phyloP scores from a whole-genome alignment of 2,797 vertebrate genomes.

The Momotus momota region DNA sequence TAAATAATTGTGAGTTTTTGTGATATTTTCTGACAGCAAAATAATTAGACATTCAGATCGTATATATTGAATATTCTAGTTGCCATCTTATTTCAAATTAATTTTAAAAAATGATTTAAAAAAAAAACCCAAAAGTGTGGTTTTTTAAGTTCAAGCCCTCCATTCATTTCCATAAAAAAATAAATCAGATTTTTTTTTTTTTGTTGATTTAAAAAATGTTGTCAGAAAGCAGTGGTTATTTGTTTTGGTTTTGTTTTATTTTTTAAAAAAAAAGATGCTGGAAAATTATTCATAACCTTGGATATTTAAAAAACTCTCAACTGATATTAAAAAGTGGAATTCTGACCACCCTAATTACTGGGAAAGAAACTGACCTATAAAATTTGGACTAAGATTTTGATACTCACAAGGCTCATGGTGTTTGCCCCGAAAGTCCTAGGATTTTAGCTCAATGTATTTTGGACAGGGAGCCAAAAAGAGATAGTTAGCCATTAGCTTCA shows the following conservation, averaged over 20 bases:
- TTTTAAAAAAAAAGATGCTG: neutral
- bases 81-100: neutral
- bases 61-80: neutral
- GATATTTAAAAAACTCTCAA: neutral
- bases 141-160: neutral
- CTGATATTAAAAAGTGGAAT: neutral
- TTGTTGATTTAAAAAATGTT: neutral
- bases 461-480: neutral
- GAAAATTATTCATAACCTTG: neutral
- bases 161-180: neutral
- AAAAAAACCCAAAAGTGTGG: neutral
- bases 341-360: neutral
- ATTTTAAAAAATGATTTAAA: neutral
- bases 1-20: neutral
- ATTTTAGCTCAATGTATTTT: neutral
- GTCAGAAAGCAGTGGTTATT: neutral
- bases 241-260: no score
- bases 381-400: neutral
- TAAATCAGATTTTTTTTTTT: neutral
- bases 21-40: neutral
- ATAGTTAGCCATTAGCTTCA: neutral
- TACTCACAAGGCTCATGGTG: neutral
- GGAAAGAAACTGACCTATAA: neutral
- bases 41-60: neutral
- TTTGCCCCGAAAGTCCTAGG: neutral